These are phyloP conservation scores for Drosophila yooni DNA, from an alignment of 2,888 invertebrate genomes.

Conservation along the genomic window DNA sequence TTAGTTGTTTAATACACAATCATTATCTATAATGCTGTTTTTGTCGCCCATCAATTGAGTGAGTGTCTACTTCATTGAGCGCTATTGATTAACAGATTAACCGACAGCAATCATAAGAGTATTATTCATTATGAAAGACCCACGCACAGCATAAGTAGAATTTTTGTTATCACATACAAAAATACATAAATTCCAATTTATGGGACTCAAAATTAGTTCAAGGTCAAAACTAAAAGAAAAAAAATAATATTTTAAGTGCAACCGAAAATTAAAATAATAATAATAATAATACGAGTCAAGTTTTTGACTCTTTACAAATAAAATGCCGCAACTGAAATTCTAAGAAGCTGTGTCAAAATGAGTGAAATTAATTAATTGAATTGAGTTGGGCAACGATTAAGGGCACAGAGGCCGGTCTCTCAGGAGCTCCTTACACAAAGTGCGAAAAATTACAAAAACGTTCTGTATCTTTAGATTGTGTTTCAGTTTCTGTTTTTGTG, in stretches of 20 bases:
- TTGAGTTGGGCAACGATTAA: conserved; percentile 8
- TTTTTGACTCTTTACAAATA: not conserved
- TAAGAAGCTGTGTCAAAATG: conserved; percentile 14
- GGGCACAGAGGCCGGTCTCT: not conserved
- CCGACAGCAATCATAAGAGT: conserved; percentile 20
- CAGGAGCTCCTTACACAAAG: not conserved
- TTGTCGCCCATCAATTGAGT: conserved; percentile 61
- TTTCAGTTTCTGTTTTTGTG: conserved; percentile 39
- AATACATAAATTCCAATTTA: conserved; percentile 29
- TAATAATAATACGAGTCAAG: conserved; percentile 22
- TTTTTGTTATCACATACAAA: conserved; percentile 54
- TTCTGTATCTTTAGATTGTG: conserved; percentile 9
- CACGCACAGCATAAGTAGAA: conserved; percentile 56
- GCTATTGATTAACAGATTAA: conserved; percentile 73
- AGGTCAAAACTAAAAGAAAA: conserved; percentile 55
- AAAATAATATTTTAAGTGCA: conserved; percentile 39
- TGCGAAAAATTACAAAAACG: conserved; percentile 4
- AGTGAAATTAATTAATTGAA: conserved; percentile 52
- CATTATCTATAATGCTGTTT: conserved; percentile 31
- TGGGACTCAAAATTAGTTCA: conserved; percentile 58
- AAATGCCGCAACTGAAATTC: not conserved
- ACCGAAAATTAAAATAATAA: conserved; percentile 43
- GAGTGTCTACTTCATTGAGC: conserved; percentile 60
- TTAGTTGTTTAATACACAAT: conserved; percentile 6
- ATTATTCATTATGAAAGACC: conserved; percentile 34